Percentiles rank a stretch among this genome's conserved stretches.
phyloP scores from a whole-genome alignment of 2,797 vertebrate species.

The Crocidura indochinensis region DNA sequence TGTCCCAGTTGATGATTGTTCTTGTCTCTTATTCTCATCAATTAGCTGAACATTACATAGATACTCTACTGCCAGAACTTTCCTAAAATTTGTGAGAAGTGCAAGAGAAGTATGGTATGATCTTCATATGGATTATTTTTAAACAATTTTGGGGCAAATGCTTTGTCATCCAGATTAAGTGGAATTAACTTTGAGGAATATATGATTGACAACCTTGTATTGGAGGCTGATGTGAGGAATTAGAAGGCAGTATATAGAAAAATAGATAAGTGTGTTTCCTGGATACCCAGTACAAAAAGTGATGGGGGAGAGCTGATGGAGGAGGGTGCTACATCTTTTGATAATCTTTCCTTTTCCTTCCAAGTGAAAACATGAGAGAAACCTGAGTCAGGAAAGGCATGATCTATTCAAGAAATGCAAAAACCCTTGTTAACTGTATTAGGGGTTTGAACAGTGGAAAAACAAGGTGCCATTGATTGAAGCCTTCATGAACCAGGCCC shows the following conservation, averaged over 20 bases:
- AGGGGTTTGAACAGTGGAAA: background rate
- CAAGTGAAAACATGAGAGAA: conserved; percentile 30
- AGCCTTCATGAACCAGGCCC: background rate
- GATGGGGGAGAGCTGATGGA: background rate
- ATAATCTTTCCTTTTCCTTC: background rate
- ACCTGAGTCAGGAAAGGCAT: background rate
- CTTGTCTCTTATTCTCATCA: background rate
- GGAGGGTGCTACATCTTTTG: background rate
- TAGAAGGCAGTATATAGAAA: background rate
- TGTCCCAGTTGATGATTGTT: background rate
- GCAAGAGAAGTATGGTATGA: background rate
- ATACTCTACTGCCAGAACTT: background rate
- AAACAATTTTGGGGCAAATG: background rate
- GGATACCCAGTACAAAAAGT: background rate
- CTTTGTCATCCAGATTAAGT: background rate
- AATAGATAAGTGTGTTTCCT: background rate
- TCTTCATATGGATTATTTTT: background rate
- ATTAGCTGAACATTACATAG: background rate
- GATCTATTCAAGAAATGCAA: background rate
- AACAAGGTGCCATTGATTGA: background rate
- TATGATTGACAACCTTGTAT: background rate
- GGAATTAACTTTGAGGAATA: conserved; percentile 36
- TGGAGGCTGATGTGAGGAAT: background rate
- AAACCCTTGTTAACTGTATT: background rate
- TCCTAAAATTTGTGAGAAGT: background rate